Percentiles rank a stretch among this genome's conserved stretches.
Evolutionary conservation across 53 echinoderm and acorn worm species (phyloP).

Genomic region (Actinopyga echinites): DNA sequence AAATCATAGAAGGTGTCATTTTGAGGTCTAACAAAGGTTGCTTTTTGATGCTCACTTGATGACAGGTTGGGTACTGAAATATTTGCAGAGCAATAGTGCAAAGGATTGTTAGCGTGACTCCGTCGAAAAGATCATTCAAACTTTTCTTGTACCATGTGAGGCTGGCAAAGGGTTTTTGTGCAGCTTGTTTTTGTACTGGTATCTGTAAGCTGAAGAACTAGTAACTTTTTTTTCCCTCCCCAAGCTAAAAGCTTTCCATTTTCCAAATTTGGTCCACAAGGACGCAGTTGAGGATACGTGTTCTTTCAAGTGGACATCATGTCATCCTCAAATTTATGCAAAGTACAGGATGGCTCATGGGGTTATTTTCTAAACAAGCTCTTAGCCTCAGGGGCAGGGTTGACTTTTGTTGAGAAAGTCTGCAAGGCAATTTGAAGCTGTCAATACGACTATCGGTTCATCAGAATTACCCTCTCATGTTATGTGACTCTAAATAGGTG

Average conservation of each 20-base stretch:
- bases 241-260: neutral
- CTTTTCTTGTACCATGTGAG: too few species aligned
- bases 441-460: slow-evolving; percentile 3
- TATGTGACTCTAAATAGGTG: too few species aligned
- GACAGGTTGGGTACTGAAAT: too few species aligned
- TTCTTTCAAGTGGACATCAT: slow-evolving; percentile 26
- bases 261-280: slow-evolving; percentile 24
- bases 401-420: slow-evolving; percentile 3
- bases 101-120: too few species aligned
- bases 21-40: too few species aligned
- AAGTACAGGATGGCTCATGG: slow-evolving; percentile 25
- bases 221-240: slow-evolving; percentile 9
- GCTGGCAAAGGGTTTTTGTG: too few species aligned
- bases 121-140: too few species aligned
- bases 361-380: slow-evolving; percentile 33
- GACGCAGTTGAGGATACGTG: slow-evolving; percentile 18
- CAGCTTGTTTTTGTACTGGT: too few species aligned
- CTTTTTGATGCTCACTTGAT: too few species aligned
- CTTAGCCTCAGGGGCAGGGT: slow-evolving; percentile 20
- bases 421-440: neutral
- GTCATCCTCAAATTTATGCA: slow-evolving; percentile 29
- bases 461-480: slow-evolving; percentile 8
- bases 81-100: too few species aligned
- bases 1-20: too few species aligned
- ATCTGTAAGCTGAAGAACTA: too few species aligned